Conservation (phyloP, 1,140 invertebrate genomes). For the Eurytemora carolleeae region DNA sequence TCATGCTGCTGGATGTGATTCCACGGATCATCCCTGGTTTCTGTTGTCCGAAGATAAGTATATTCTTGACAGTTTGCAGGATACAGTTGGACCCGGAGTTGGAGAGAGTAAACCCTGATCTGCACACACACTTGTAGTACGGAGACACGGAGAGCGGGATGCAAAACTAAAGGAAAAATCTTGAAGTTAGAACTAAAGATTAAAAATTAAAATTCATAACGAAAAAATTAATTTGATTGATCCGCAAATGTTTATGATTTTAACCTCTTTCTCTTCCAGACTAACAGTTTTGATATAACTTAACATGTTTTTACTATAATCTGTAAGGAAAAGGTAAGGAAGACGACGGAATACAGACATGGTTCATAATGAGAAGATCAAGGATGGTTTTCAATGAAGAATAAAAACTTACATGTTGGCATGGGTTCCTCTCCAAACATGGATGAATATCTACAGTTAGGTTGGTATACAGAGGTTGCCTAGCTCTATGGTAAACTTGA, state of each 20-base stretch:
- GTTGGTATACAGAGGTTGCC: conserved; percentile 41
- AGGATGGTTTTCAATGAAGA: too few species aligned
- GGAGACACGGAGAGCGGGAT: conserved; percentile 9
- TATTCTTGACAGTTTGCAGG: conserved; percentile 7
- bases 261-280: too few species aligned
- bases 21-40: conserved; percentile 41
- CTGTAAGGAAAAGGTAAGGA: too few species aligned
- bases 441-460: background rate
- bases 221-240: too few species aligned
- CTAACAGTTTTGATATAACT: too few species aligned
- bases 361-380: too few species aligned
- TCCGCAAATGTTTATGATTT: too few species aligned
- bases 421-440: background rate
- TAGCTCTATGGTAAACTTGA: conserved; percentile 46
- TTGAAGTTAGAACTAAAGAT: background rate
- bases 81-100: background rate
- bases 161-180: conserved; percentile 10
- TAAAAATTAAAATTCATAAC: too few species aligned
- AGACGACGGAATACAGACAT: too few species aligned
- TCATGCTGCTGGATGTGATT: too few species aligned
- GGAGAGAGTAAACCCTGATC: background rate
- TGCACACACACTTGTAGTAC: conserved; percentile 13
- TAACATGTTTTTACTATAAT: too few species aligned
- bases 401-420: conserved; percentile 8
- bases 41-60: conserved; percentile 38